Percentiles rank a stretch among this genome's conserved stretches.
These are phyloP conservation scores for Psilanteris sp. DNA, from an alignment of 1,140 invertebrate species.

Conservation along the genomic window DNA sequence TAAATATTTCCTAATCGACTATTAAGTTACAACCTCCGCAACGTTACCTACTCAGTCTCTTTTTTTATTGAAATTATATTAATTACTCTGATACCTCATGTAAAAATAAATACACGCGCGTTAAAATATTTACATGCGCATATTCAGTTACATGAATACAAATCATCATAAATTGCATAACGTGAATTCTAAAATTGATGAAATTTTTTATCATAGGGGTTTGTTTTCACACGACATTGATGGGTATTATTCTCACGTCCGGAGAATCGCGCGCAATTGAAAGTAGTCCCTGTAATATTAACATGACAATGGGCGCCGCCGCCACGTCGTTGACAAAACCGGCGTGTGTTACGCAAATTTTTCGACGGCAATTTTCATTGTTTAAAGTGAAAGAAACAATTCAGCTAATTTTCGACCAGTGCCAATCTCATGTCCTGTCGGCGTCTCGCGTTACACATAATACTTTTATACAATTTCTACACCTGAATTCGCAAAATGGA, in stretches of 20 bases:
- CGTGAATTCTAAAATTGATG: slow-evolving; percentile 16
- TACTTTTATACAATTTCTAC: too few relatives aligned
- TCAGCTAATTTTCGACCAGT: slow-evolving; percentile 35
- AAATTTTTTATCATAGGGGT: slow-evolving; percentile 12
- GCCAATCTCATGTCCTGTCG: slow-evolving; percentile 27
- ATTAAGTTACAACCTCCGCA: slow-evolving; percentile 35
- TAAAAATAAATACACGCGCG: too few relatives aligned
- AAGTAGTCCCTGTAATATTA: slow-evolving; percentile 48
- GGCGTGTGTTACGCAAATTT: slow-evolving; percentile 38
- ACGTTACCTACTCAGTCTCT: slow-evolving; percentile 11
- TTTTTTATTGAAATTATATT: slow-evolving; percentile 37
- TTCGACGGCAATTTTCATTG: slow-evolving; percentile 43
- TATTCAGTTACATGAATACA: too few relatives aligned
- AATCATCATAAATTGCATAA: too few relatives aligned
- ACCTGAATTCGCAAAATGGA: too few relatives aligned
- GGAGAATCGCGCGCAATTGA: slow-evolving; percentile 30
- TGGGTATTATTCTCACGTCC: slow-evolving; percentile 41
- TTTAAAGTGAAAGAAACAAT: slow-evolving; percentile 45
- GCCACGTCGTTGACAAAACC: slow-evolving; percentile 34
- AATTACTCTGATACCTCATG: slow-evolving; percentile 7
- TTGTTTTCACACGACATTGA: slow-evolving; percentile 35
- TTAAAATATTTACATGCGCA: too few relatives aligned
- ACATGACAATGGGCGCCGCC: slow-evolving; percentile 43
- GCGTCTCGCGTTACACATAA: too few relatives aligned
- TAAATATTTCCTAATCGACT: slow-evolving; percentile 57